phyloP scores from a whole-genome alignment of 2,797 vertebrate genomes.

The Champsocephalus gunnari region DNA sequence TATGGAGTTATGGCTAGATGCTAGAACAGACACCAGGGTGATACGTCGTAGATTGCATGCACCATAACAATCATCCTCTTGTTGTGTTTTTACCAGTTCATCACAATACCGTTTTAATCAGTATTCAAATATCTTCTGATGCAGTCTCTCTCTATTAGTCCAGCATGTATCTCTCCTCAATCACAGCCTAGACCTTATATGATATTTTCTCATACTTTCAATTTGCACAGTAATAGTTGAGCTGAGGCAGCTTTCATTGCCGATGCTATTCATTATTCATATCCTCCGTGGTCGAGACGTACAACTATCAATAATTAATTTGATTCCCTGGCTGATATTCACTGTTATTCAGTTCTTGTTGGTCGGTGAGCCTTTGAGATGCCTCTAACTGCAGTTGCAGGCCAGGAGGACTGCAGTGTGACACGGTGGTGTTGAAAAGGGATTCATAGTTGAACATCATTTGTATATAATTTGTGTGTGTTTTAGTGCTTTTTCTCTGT shows the following conservation, averaged over 20 bases:
- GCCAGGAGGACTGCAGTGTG: too few species aligned
- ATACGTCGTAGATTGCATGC: not conserved
- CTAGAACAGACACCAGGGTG: constrained; percentile 50
- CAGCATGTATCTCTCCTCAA: not conserved
- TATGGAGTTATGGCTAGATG: constrained; percentile 79
- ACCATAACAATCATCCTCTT: not conserved
- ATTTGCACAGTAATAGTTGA: not conserved
- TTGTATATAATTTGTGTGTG: too few species aligned
- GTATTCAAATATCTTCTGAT: not conserved
- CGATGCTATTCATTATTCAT: constrained; percentile 9
- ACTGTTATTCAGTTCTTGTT: not conserved
- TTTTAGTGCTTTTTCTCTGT: too few species aligned
- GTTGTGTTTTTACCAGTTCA: constrained; percentile 2
- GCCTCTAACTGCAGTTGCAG: too few species aligned
- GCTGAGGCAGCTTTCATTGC: not conserved
- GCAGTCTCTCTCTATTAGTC: not conserved
- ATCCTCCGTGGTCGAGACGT: not conserved
- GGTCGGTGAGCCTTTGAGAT: not conserved
- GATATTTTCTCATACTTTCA: not conserved
- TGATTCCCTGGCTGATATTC: constrained; percentile 1
- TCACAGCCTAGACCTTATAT: not conserved
- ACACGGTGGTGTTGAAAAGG: too few species aligned
- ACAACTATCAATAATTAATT: constrained; percentile 18
- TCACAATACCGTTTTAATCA: not conserved
- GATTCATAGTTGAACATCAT: too few species aligned